Evolutionary conservation across 30 jellyfish, hydroid and myxozoan genomes (phyloP).

Genomic region (Aurelia aurita complex sp. Pacific): DNA sequence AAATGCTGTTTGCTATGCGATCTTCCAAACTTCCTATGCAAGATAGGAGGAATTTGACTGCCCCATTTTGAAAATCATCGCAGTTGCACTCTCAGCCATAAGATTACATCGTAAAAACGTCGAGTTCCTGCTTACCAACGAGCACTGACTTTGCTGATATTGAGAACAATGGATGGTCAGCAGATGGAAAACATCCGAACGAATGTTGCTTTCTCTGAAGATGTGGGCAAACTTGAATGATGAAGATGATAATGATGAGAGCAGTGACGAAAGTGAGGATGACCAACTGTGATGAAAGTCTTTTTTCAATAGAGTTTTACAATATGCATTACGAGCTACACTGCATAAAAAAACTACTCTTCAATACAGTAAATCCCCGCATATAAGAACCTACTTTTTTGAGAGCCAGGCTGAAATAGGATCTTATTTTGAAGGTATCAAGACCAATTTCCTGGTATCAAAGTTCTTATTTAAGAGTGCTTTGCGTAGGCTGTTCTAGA

Average conservation of each 20-base stretch:
- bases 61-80: not conserved
- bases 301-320: too few relatives aligned
- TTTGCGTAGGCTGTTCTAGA: too few relatives aligned
- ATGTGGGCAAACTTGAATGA: constrained; percentile 6
- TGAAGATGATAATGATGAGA: constrained; percentile 21
- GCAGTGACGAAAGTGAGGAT: constrained; percentile 27
- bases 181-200: constrained; percentile 19
- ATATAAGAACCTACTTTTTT: too few relatives aligned
- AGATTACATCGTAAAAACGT: constrained; percentile 17
- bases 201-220: constrained; percentile 8
- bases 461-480: too few relatives aligned
- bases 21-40: not conserved
- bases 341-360: too few relatives aligned
- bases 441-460: too few relatives aligned
- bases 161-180: constrained; percentile 37
- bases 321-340: too few relatives aligned
- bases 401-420: too few relatives aligned
- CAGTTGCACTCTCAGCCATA: constrained; percentile 8
- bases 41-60: constrained; percentile 11
- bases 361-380: too few relatives aligned
- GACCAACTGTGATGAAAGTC: too few relatives aligned
- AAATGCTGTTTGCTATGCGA: not conserved
- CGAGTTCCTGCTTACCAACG: constrained; percentile 32
- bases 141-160: constrained; percentile 43
- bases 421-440: too few relatives aligned